Percentiles rank a stretch among this genome's conserved stretches.
Evolutionary conservation across 2,888 invertebrate genomes (phyloP).

Genomic region (Clivina fossor): DNA sequence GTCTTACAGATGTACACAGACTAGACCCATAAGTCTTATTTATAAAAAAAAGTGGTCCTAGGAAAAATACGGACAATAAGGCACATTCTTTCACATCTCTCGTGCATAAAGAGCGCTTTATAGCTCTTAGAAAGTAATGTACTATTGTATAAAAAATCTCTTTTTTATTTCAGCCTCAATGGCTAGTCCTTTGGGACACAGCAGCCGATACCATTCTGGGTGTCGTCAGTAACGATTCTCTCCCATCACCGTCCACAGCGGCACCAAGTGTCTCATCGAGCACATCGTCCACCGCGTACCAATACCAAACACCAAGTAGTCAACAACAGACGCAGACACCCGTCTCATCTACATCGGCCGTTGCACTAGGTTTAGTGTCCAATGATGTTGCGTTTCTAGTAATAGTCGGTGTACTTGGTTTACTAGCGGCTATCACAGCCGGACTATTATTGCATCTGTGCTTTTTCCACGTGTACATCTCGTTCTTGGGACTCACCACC

Average conservation of each 20-base stretch:
- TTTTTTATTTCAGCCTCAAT: too few species aligned
- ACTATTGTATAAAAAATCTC: too few species aligned
- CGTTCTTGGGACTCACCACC: slow-evolving; percentile 70
- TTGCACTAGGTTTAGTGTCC: slow-evolving; percentile 41
- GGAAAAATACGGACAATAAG: too few species aligned
- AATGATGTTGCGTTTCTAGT: slow-evolving; percentile 63
- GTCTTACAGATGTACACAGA: too few species aligned
- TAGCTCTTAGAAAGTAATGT: too few species aligned
- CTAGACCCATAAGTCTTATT: too few species aligned
- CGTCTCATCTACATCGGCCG: slow-evolving; percentile 31
- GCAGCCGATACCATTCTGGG: slow-evolving; percentile 30
- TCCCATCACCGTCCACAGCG: slow-evolving; percentile 21
- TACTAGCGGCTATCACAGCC: slow-evolving; percentile 73
- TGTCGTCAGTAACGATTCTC: slow-evolving; percentile 6
- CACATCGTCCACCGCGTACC: too few species aligned
- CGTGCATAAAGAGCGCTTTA: too few species aligned
- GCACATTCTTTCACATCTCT: too few species aligned
- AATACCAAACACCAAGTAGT: slow-evolving; percentile 11
- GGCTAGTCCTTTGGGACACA: slow-evolving; percentile 56
- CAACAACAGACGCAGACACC: slow-evolving; percentile 31
- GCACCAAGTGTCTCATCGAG: too few species aligned
- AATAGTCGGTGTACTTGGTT: slow-evolving; percentile 64
- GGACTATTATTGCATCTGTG: slow-evolving; percentile 80
- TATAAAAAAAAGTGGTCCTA: too few species aligned
- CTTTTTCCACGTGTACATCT: slow-evolving; percentile 85